Percentiles rank a stretch among this genome's conserved stretches.
Conservation (phyloP, 92 coral and sea anemone genomes). For the Palythoa heliodiscus region DNA sequence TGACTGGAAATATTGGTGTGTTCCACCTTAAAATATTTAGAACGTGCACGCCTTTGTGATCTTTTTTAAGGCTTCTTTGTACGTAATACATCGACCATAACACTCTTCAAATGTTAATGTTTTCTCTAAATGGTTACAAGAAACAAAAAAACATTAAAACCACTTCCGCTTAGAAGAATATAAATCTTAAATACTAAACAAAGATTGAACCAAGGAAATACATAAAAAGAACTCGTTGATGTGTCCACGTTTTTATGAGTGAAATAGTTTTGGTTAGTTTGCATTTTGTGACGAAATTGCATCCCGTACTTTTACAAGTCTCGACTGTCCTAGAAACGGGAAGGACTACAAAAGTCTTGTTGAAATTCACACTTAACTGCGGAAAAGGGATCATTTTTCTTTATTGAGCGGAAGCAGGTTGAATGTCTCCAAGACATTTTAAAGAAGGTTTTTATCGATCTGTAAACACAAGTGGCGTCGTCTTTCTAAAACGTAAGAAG, state of each 20-base stretch:
- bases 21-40: constrained; percentile 28
- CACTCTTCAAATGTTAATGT: constrained; percentile 5
- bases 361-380: neutral
- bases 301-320: constrained; percentile 6
- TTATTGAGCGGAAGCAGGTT: constrained; percentile 30
- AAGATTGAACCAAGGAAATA: neutral
- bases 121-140: neutral
- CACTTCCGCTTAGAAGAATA: constrained; percentile 6
- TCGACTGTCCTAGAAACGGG: neutral
- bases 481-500: neutral
- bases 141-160: neutral
- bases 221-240: neutral
- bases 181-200: neutral
- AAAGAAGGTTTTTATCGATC: constrained; percentile 23
- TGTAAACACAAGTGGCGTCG: constrained; percentile 36
- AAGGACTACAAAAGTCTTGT: constrained; percentile 1
- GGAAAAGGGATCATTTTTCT: constrained; percentile 27
- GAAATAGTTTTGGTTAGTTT: neutral
- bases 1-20: constrained; percentile 1
- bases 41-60: neutral
- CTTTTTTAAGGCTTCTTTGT: neutral
- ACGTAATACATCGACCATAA: neutral
- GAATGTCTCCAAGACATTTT: constrained; percentile 1
- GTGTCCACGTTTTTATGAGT: neutral
- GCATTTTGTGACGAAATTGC: constrained; percentile 10